A percentile compares a stretch with the other conserved stretches of the same genome.
phyloP scores from a whole-genome alignment of 2,113 vertebrate species.

The Podilymbus podiceps region DNA sequence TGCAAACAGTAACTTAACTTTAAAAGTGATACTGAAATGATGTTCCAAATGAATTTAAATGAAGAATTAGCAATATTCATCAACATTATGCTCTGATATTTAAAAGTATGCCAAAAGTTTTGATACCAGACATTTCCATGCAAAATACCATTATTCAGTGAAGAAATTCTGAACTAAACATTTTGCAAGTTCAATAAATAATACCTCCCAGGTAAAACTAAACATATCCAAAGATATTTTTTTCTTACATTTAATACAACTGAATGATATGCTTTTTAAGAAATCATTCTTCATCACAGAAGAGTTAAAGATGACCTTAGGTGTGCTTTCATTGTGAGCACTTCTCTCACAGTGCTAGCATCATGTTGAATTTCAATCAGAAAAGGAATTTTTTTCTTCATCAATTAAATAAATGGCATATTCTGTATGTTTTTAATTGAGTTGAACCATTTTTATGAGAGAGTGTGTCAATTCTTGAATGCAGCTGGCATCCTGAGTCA shows the following conservation, averaged over 20 bases:
- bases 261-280: neutral
- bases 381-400: neutral
- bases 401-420: neutral
- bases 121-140: neutral
- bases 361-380: neutral
- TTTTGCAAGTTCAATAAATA: neutral
- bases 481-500: neutral
- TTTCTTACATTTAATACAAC: neutral
- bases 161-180: neutral
- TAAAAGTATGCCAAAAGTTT: neutral
- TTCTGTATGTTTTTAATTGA: neutral
- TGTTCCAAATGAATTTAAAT: neutral
- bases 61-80: neutral
- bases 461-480: neutral
- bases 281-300: neutral
- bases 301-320: neutral
- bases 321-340: neutral
- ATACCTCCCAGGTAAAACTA: neutral
- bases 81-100: neutral
- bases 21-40: neutral
- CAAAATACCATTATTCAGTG: neutral
- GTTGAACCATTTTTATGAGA: neutral
- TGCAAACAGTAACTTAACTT: neutral
- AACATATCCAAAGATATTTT: neutral
- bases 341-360: neutral